Evolutionary conservation across 2,797 vertebrate species (phyloP).

Genomic region (Morus bassanus): DNA sequence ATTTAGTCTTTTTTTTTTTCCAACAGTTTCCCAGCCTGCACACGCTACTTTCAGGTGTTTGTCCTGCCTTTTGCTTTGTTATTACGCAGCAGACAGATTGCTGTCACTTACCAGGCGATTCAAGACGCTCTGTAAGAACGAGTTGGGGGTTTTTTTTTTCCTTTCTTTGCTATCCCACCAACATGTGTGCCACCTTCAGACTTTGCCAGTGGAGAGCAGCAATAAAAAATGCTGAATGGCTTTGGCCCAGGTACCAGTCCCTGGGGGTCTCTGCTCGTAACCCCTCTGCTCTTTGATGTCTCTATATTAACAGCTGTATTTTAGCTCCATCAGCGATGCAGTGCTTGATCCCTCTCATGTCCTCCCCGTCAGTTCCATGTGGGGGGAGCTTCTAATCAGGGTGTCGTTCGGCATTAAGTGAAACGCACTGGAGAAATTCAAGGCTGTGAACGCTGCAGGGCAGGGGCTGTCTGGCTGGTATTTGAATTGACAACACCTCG

Average conservation of each 20-base stretch:
- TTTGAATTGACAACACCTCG: neutral
- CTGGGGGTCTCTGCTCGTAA: neutral
- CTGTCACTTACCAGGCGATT: neutral
- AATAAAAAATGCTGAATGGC: neutral
- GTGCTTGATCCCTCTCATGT: neutral
- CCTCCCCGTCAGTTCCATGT: neutral
- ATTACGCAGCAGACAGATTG: neutral
- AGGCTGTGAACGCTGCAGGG: neutral
- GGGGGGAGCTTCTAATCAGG: neutral
- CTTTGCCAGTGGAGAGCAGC: neutral
- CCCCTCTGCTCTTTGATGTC: neutral
- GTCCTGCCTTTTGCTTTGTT: neutral
- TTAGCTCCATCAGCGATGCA: neutral
- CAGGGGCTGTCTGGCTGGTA: too few species aligned
- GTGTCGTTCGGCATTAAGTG: neutral
- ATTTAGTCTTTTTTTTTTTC: neutral
- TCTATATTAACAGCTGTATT: neutral
- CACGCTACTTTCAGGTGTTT: too few species aligned
- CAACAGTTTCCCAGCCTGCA: neutral
- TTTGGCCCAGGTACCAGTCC: neutral
- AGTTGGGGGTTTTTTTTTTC: neutral
- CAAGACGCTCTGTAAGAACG: neutral
- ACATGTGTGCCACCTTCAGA: too few species aligned
- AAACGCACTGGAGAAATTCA: neutral
- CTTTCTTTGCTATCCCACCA: neutral